A percentile compares a stretch with the other conserved stretches of the same genome.
Conservation (phyloP, 2,888 invertebrate species). For the Crocallis elinguaria region DNA sequence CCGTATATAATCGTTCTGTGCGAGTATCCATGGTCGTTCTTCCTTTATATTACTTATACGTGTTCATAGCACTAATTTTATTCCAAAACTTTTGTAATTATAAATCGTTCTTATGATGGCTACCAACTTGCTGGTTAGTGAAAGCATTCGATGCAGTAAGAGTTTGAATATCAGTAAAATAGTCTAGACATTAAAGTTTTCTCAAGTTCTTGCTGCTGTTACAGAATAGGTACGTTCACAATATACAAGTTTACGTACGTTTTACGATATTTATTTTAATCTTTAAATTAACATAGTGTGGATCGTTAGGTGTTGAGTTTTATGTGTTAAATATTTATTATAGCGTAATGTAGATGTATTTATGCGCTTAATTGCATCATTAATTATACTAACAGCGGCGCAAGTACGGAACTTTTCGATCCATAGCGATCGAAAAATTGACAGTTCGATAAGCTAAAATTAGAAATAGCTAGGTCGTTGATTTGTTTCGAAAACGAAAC, state of each 20-base stretch:
- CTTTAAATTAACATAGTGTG: slow-evolving; percentile 16
- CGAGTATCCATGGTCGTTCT: slow-evolving; percentile 50
- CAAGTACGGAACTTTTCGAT: no score
- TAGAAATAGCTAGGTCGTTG: no score
- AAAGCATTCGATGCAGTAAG: slow-evolving; percentile 41
- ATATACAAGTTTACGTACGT: slow-evolving; percentile 4
- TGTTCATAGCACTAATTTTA: slow-evolving; percentile 46
- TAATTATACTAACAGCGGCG: slow-evolving; percentile 56
- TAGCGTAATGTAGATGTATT: slow-evolving; percentile 31
- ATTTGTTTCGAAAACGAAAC: no score
- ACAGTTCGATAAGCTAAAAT: no score
- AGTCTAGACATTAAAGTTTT: slow-evolving; percentile 11
- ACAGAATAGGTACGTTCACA: slow-evolving; percentile 43
- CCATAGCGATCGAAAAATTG: no score
- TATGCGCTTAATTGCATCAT: slow-evolving; percentile 21
- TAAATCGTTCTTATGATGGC: slow-evolving; percentile 69
- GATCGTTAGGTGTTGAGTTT: slow-evolving; percentile 26
- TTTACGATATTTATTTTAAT: slow-evolving; percentile 18
- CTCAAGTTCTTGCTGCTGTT: slow-evolving; percentile 38
- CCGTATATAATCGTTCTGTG: slow-evolving; percentile 50
- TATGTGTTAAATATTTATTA: slow-evolving; percentile 37
- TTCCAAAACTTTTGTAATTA: slow-evolving; percentile 40
- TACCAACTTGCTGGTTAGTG: slow-evolving; percentile 76
- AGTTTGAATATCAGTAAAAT: slow-evolving; percentile 25
- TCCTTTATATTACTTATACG: slow-evolving; percentile 50